Conservation (phyloP, 1,140 invertebrate genomes). For the Conus ventricosus region DNA sequence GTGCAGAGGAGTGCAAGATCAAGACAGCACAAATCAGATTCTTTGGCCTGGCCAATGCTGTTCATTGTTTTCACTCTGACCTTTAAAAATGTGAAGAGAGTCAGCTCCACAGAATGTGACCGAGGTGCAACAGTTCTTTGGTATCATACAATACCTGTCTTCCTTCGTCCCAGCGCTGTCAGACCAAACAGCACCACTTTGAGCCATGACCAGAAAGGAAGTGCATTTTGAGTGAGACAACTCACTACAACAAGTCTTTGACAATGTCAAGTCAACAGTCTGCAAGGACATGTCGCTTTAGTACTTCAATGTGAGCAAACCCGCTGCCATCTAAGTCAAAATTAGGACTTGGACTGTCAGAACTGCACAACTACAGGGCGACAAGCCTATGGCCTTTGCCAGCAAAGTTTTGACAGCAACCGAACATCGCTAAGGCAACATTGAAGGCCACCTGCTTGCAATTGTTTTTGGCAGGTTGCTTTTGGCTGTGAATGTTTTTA, state of each 20-base stretch:
- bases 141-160: slow-evolving; percentile 70
- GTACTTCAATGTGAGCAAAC: slow-evolving; percentile 47
- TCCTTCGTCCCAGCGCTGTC: slow-evolving; percentile 22
- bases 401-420: slow-evolving; percentile 71
- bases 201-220: slow-evolving; percentile 50
- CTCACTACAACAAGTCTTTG: slow-evolving; percentile 42
- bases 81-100: slow-evolving; percentile 69
- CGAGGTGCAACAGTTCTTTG: slow-evolving; percentile 55
- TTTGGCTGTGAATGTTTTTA: slow-evolving; percentile 74
- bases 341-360: slow-evolving; percentile 62
- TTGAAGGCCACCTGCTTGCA: slow-evolving; percentile 76
- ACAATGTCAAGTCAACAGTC: slow-evolving; percentile 48
- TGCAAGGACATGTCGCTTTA: slow-evolving; percentile 38
- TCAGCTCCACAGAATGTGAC: background rate
- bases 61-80: slow-evolving; percentile 70
- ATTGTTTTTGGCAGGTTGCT: slow-evolving; percentile 76
- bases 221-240: slow-evolving; percentile 39
- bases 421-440: slow-evolving; percentile 75
- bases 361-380: slow-evolving; percentile 72
- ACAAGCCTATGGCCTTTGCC: slow-evolving; percentile 73
- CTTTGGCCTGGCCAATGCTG: slow-evolving; percentile 70
- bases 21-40: background rate
- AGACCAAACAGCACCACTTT: slow-evolving; percentile 24
- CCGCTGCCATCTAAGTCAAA: slow-evolving; percentile 43
- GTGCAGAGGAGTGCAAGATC: background rate